These are phyloP conservation scores for Zoanthus solanderi DNA, from an alignment of 92 coral and sea anemone species.

Conservation along the genomic window DNA sequence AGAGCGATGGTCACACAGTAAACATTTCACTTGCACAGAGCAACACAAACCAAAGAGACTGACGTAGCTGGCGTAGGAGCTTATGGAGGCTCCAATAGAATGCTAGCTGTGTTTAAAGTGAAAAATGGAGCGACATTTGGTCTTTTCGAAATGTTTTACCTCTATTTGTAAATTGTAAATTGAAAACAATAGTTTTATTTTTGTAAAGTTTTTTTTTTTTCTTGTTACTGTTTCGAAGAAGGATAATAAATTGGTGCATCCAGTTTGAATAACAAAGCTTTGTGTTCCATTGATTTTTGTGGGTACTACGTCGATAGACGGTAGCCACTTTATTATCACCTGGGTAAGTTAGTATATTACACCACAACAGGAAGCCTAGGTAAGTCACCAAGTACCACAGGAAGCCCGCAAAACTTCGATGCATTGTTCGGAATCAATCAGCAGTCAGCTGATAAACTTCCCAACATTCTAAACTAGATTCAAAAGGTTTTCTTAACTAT, in stretches of 20 bases:
- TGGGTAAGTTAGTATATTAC: too few species aligned
- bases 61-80: neutral
- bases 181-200: slow-evolving; percentile 13
- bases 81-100: neutral
- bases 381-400: too few species aligned
- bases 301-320: too few species aligned
- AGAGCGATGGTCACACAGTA: neutral
- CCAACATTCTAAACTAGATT: too few species aligned
- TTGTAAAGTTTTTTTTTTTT: slow-evolving; percentile 10
- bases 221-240: slow-evolving; percentile 11
- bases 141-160: slow-evolving; percentile 12
- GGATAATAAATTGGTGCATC: slow-evolving; percentile 5
- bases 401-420: too few species aligned
- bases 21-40: neutral
- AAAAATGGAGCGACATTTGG: neutral
- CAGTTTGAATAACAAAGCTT: neutral
- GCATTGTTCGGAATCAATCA: too few species aligned
- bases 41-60: too few species aligned
- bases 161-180: slow-evolving; percentile 15
- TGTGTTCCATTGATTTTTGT: neutral
- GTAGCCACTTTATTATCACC: too few species aligned
- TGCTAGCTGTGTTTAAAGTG: neutral
- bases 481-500: too few species aligned
- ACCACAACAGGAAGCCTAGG: too few species aligned
- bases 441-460: too few species aligned